Percentiles rank a stretch among this genome's conserved stretches.
phyloP scores from a whole-genome alignment of 2,797 vertebrate genomes.

The Chaetophractus vellerosus region DNA sequence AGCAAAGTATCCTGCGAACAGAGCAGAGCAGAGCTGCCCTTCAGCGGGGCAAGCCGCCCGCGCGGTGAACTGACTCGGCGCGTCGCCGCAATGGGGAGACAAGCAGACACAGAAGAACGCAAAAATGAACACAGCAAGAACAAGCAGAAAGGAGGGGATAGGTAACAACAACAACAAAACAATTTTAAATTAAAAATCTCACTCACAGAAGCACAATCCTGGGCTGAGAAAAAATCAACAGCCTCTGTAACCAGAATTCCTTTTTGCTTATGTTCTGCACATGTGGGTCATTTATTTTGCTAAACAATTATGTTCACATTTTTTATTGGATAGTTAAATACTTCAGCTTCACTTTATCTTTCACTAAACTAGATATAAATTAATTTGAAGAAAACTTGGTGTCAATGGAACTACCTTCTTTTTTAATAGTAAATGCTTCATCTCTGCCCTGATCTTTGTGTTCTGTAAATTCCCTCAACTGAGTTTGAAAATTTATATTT shows the following conservation, averaged over 20 bases:
- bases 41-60: too few relatives aligned
- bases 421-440: slow-evolving; percentile 58
- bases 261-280: slow-evolving; percentile 49
- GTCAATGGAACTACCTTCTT: slow-evolving; percentile 27
- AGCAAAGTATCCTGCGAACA: too few relatives aligned
- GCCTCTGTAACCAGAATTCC: background rate
- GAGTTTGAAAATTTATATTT: slow-evolving; percentile 59
- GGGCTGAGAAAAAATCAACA: slow-evolving; percentile 20
- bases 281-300: slow-evolving; percentile 38
- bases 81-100: too few relatives aligned
- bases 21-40: too few relatives aligned
- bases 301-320: slow-evolving; percentile 63
- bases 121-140: too few relatives aligned
- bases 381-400: slow-evolving; percentile 65
- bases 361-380: slow-evolving; percentile 70
- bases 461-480: slow-evolving; percentile 66
- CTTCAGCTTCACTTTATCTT: slow-evolving; percentile 63
- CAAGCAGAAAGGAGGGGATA: too few relatives aligned
- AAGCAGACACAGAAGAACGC: too few relatives aligned
- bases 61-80: too few relatives aligned
- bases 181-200: slow-evolving; percentile 79
- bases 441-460: slow-evolving; percentile 64
- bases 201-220: slow-evolving; percentile 53
- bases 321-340: slow-evolving; percentile 75
- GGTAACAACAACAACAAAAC: too few relatives aligned